Evolutionary conservation across 1,140 invertebrate genomes (phyloP), one percentile per base, ranked within the genome.

Genomic region (Polypedilum pembai): DNA sequence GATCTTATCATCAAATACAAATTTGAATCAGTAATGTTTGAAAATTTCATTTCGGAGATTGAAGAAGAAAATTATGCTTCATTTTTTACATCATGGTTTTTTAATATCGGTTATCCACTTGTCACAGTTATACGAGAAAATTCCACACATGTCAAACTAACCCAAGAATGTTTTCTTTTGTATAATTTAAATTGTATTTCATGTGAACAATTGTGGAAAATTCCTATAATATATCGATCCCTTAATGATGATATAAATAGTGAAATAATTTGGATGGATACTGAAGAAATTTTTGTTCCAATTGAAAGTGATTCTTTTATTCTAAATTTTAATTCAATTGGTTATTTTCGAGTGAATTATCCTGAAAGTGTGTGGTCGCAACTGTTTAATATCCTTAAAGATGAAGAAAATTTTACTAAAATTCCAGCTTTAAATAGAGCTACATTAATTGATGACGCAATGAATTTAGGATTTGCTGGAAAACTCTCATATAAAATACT

Each of bases 361-460:
- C 85, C 87, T 41, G 73, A 77, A 33, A 33, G 24, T 0, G 40
- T 78, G 1, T 87, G 87, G 78, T 87, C 85, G 86, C 73, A 77
- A 15, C 80, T 82, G 7, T 78, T 88, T 7, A 79, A 78, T 0
- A 75, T 72, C 0, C 82, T 80, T n/a, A 76, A 87, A 20, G 77
- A 77, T 4, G 12, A 8, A 2, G 76, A 76, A 0, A 76, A 82
- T 56, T 84, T 83, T 75, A 72, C 77, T 0, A 77, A 76, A 17
- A 90, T 93, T 75, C 84, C 88, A 75, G 75, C 84, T 0, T 79
- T 89, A 1, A 93, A 92, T 82, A 81, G 90, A 75, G 91, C 88
- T 1, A 90, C 92, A 79, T 82, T 92, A 4, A 79, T 93, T 2
- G 88, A 92, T 76, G 91, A 93, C 78, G 83, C 87, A 1, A 87